Evolutionary conservation across 2,888 invertebrate genomes (phyloP), one percentile per base, ranked within the genome.

Genomic region (Drosophila meridiana): DNA sequence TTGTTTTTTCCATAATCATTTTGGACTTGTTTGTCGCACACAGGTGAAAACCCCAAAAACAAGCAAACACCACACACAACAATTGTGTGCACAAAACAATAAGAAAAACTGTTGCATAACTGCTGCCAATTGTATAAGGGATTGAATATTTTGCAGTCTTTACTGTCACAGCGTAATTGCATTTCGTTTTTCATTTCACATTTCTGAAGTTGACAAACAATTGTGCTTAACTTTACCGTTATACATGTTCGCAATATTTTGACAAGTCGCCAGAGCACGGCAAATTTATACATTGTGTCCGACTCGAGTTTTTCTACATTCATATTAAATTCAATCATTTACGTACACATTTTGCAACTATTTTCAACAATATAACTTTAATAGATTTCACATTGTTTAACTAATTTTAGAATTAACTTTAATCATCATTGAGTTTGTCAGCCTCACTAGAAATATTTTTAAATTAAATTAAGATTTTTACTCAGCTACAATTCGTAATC

Each of bases 1-100:
- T 72, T 64, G 53, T 48, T 73, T 62, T 61, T 64, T 55, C 64
- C 69, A 64, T 73, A 64, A 64, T 64, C 57, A 64, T 72, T 64
- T 56, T 58, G 50, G 70, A 40, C 55, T 69, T 69, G 69, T 58
- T 52, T 58, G 69, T 58, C 70, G 58, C 45, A 45, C 45, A 45
- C 58, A 69, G 43, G 38, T 58, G 52, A 38, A 57, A 62, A 43
- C 30, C 20, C 53, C 45, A 55, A 55, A 63, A 55, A 63, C 62
- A 56, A 30, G 26, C 38, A 62, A 47, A 47, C 47, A 40, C 9
- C 48, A n/a, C 59, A 36, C 38, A 62, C 26, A 64, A 34, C 42
- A 11, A 14, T 53, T 43, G 43, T 52, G n/a, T 9, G 9, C 14
- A 43, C 53, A 53, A 53, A 52, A 52, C 61, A 62, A 43, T 42